Base-by-base conservation (phyloP, 2,888 invertebrate species). In the Embidobia sp. region DNA sequence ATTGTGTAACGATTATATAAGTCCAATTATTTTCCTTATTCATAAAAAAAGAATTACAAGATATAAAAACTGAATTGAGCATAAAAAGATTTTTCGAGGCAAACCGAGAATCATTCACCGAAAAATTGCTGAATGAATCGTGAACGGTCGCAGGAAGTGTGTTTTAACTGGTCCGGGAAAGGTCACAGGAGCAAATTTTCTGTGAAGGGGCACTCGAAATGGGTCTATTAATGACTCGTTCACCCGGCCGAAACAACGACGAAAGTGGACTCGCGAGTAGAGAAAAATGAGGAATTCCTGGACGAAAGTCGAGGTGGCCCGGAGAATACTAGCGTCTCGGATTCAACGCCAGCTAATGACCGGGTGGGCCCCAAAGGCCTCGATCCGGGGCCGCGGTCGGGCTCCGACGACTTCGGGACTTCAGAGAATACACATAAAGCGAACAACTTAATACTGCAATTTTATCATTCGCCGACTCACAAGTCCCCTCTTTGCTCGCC, bases 371-470 rank as follows among this genome's bases (percentile, higher is more conserved):
- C 79, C 63, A 63, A 74, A 79, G 75, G 72, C 75, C 74, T 77
- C 67, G 72, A 75, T 77, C 74, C 63, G 49, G 31, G 72, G 59
- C 55, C 73, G 66, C 67, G 66, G 67, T 66, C 59, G 73, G 57
- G 79, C 78, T 72, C 75, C 42, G 51, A 53, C 76, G 81, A 86
- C 83, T 86, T 85, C 81, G 84, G 83, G 85, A 85, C 86, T 89
- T 89, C 89, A 89, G 83, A 84, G 89, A 89, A 89, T 85, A 88
- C 89, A 86, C 89, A 89, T 89, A 89, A 89, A 89, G 85, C 84
- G 85, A 88, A 89, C 89, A 88, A 89, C 87, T 88, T 87, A 89
- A 89, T 89, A 87, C 89, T 85, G 87, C 88, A 89, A 89, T 89
- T 89, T 89, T 88, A 89, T 89, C 89, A 89, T 88, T 89, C 83